phyloP scores from a whole-genome alignment of 2,797 vertebrate genomes.

The Micrastur ruficollis region DNA sequence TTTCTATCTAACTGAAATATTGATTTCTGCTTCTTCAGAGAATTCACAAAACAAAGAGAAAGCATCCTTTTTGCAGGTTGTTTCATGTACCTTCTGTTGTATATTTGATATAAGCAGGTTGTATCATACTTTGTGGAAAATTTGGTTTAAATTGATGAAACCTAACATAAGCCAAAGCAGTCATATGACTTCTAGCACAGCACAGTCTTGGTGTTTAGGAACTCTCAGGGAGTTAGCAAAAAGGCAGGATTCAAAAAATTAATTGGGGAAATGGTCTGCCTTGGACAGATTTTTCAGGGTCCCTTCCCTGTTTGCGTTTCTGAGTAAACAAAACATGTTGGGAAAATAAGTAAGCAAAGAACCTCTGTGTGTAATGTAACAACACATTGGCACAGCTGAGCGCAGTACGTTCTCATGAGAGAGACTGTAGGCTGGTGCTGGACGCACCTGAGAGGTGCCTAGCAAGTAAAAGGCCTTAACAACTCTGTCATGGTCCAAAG shows the following conservation, averaged over 20 bases:
- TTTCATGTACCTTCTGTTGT: not conserved
- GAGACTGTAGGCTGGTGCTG: not conserved
- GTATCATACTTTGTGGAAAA: not conserved
- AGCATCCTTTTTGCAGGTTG: not conserved
- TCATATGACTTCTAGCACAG: not conserved
- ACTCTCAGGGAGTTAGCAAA: not conserved
- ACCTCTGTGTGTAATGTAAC: not conserved
- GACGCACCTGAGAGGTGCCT: too few species aligned
- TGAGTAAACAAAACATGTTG: not conserved
- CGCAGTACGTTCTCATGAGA: not conserved
- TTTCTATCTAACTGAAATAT: slow-evolving; percentile 30
- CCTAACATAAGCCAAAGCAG: not conserved
- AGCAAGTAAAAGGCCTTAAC: not conserved
- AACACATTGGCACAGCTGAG: not conserved
- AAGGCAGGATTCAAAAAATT: not conserved
- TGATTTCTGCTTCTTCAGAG: slow-evolving; percentile 28
- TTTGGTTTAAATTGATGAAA: not conserved
- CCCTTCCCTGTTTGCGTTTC: not conserved
- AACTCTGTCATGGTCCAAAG: not conserved
- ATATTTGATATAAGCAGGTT: not conserved
- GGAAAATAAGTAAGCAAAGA: not conserved
- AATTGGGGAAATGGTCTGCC: not conserved
- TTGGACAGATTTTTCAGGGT: not conserved
- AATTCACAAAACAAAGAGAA: slow-evolving; percentile 29
- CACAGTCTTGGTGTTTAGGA: not conserved